Evolutionary conservation across 2,113 vertebrate species (phyloP).

Genomic region (Pongo abelii): DNA sequence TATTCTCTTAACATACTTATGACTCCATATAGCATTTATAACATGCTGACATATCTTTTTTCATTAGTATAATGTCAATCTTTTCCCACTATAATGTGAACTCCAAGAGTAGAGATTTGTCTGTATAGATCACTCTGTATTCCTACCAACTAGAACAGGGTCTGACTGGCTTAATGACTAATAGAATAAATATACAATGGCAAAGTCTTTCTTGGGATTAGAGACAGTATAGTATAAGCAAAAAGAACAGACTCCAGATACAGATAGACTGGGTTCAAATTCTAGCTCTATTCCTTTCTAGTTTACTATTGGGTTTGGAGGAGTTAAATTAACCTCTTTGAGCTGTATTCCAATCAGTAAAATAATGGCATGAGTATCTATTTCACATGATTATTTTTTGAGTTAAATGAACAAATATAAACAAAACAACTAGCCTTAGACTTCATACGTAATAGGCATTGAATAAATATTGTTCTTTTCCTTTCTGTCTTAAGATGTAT

Average conservation of each 20-base stretch:
- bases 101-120: neutral
- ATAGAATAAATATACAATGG: neutral
- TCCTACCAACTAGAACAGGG: neutral
- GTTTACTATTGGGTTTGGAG: neutral
- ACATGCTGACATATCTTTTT: neutral
- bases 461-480: neutral
- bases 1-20: neutral
- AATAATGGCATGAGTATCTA: neutral
- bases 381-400: neutral
- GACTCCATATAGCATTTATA: neutral
- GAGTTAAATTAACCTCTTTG: neutral
- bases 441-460: neutral
- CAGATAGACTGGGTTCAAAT: neutral
- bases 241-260: neutral
- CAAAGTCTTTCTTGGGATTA: neutral
- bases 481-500: neutral
- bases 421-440: neutral
- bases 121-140: neutral
- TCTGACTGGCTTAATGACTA: neutral
- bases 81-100: neutral
- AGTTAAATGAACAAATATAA: neutral
- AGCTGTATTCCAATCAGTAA: neutral
- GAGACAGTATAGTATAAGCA: neutral
- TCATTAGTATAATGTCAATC: neutral
- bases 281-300: neutral